phyloP scores from a whole-genome alignment of 2,113 vertebrate genomes.

The Vulpes lagopus region DNA sequence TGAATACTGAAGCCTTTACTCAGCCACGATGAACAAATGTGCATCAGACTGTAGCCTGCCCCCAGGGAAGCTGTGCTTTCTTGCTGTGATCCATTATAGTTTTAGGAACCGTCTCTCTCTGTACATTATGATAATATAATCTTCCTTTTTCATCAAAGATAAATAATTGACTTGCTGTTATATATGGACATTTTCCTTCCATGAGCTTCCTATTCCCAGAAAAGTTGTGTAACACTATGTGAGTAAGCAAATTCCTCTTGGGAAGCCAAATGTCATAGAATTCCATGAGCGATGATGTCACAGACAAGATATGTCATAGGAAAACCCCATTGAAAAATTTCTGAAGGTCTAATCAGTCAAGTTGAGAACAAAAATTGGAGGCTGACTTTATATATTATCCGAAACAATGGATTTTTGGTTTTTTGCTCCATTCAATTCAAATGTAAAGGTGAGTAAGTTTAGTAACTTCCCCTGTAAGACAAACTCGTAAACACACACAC shows the following conservation, averaged over 20 bases:
- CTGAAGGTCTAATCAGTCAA: background rate
- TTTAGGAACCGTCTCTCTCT: background rate
- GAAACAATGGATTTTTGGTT: background rate
- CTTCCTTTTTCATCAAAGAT: background rate
- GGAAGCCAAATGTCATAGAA: slow-evolving; percentile 59
- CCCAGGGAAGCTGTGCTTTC: background rate
- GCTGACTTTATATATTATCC: slow-evolving; percentile 9
- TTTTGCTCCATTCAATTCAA: background rate
- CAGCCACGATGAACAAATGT: background rate
- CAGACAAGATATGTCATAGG: slow-evolving; percentile 52
- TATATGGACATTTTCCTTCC: slow-evolving; percentile 17
- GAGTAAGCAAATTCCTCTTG: slow-evolving; percentile 67
- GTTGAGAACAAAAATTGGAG: background rate
- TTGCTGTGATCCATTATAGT: background rate
- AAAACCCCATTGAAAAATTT: slow-evolving; percentile 55
- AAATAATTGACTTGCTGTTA: background rate
- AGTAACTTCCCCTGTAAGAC: background rate
- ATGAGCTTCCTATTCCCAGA: slow-evolving; percentile 44
- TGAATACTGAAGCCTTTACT: background rate
- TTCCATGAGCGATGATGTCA: slow-evolving; percentile 62
- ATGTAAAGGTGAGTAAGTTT: background rate
- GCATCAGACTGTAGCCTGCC: background rate
- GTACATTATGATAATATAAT: background rate
- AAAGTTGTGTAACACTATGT: slow-evolving; percentile 49
- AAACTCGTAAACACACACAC: background rate